Conservation (phyloP, 2,888 invertebrate species). For the Encarsia formosa region DNA sequence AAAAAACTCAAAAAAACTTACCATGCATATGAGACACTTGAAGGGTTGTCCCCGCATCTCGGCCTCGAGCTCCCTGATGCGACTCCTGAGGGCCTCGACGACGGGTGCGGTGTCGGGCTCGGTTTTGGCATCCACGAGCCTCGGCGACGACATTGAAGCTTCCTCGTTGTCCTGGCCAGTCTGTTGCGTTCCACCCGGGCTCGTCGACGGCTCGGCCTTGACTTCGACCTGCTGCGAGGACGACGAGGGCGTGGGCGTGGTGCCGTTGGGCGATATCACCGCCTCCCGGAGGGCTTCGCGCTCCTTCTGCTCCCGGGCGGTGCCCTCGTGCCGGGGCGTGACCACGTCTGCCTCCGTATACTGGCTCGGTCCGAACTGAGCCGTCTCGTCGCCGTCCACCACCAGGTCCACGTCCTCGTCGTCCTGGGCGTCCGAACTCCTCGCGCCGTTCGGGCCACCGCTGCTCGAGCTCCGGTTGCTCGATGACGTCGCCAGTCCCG, state of each 20-base stretch:
- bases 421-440: constrained; percentile 51
- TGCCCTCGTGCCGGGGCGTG: constrained; percentile 53
- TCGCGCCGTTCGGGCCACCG: constrained; percentile 27
- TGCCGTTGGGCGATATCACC: constrained; percentile 50
- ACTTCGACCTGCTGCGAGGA: constrained; percentile 42
- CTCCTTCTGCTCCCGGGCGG: constrained; percentile 55
- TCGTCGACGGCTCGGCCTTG: constrained; percentile 46
- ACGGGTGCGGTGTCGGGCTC: constrained; percentile 47
- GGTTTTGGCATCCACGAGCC: constrained; percentile 19
- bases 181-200: constrained; percentile 32
- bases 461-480: constrained; percentile 35
- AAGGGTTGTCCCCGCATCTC: constrained; percentile 59
- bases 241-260: constrained; percentile 35
- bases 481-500: constrained; percentile 50
- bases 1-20: too few species aligned
- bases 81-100: constrained; percentile 70
- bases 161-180: constrained; percentile 36
- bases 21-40: constrained; percentile 86
- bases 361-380: constrained; percentile 80
- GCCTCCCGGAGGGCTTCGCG: constrained; percentile 57
- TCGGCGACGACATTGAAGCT: constrained; percentile 3
- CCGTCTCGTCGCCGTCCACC: constrained; percentile 83
- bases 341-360: constrained; percentile 74
- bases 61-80: constrained; percentile 72
- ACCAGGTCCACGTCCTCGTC: constrained; percentile 72